A percentile compares a stretch with the other conserved stretches of the same genome.
Conservation (phyloP, 2,797 vertebrate genomes). For the Thunnus albacares region DNA sequence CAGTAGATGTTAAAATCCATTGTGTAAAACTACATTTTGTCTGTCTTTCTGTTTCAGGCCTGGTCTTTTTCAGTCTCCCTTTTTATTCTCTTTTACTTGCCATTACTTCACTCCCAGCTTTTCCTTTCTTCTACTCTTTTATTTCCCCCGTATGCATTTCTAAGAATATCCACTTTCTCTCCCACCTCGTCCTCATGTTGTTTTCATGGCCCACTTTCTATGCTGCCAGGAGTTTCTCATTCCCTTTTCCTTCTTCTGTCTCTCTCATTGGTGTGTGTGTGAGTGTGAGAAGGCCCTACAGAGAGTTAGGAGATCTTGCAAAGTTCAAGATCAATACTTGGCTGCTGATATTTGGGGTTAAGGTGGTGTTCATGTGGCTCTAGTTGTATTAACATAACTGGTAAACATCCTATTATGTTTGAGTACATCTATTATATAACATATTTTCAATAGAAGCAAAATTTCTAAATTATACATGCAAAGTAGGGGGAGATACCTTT, state of each 20-base stretch:
- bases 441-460: neutral
- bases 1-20: slow-evolving; percentile 15
- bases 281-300: neutral
- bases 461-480: slow-evolving; percentile 2
- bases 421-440: neutral
- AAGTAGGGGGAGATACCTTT: neutral
- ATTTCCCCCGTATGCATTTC: slow-evolving; percentile 31
- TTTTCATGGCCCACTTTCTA: slow-evolving; percentile 61
- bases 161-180: slow-evolving; percentile 36
- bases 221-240: slow-evolving; percentile 33
- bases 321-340: slow-evolving; percentile 25
- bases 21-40: slow-evolving; percentile 1
- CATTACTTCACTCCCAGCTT: slow-evolving; percentile 13
- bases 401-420: neutral
- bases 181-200: slow-evolving; percentile 15
- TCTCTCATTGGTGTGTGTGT: slow-evolving; percentile 2
- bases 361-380: slow-evolving; percentile 6
- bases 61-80: neutral
- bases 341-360: neutral
- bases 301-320: slow-evolving; percentile 5
- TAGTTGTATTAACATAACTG: slow-evolving; percentile 2
- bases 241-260: neutral
- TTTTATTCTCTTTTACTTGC: slow-evolving; percentile 6
- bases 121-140: neutral
- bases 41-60: slow-evolving; percentile 8